Percentiles rank a stretch among this genome's conserved stretches.
phyloP scores from a whole-genome alignment of 2,113 vertebrate genomes.

The Lepidothrix coronata region DNA sequence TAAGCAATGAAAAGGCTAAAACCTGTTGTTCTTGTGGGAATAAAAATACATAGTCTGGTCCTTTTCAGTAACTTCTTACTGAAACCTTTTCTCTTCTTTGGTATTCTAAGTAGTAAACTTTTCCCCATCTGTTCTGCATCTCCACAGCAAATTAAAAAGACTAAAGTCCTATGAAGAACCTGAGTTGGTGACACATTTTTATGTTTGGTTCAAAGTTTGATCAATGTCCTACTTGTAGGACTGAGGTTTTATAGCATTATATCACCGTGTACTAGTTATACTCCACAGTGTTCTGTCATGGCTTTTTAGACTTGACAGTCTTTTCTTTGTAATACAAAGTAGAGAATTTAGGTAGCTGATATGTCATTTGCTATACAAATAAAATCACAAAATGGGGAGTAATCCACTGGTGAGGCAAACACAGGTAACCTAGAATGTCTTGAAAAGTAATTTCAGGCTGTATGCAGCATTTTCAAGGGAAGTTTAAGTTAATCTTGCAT shows the following conservation, averaged over 20 bases:
- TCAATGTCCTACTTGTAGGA: neutral
- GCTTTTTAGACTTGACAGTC: neutral
- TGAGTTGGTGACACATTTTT: neutral
- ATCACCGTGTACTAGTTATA: neutral
- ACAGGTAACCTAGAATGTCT: neutral
- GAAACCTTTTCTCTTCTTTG: neutral
- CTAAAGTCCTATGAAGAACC: neutral
- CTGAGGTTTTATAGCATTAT: neutral
- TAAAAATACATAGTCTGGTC: neutral
- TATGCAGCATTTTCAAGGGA: neutral
- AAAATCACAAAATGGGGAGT: neutral
- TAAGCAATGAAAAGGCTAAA: neutral
- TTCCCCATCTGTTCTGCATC: accelerated
- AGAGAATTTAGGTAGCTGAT: neutral
- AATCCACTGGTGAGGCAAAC: neutral
- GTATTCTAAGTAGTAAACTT: neutral
- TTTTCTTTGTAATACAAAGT: neutral
- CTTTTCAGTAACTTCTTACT: neutral
- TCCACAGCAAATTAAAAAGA: neutral
- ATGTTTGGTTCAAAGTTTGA: neutral
- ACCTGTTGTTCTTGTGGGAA: neutral
- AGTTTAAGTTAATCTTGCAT: neutral
- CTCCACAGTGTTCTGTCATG: neutral
- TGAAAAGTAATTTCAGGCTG: neutral
- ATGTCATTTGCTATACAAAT: neutral